Evolutionary conservation across 2,888 invertebrate species (phyloP), one percentile per base, ranked within the genome.

Genomic region (Acanthosepion esculentum): DNA sequence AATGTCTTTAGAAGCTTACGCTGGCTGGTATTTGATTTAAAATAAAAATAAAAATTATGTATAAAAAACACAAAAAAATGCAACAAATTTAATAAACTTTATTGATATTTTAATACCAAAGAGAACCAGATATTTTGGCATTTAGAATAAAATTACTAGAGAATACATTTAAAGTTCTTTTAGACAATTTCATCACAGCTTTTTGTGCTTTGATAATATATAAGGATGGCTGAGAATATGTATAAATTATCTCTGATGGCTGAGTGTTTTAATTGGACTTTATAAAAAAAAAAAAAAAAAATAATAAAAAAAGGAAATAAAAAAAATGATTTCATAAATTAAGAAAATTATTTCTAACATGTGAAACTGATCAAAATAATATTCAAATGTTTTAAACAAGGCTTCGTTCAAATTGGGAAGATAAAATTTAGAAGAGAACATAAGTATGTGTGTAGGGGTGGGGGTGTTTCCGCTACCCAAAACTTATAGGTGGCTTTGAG

Each of bases 181-280:
- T n/a, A 78, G 78, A 78, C n/a, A 78, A 78, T 78, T 78, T 78
- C n/a, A 78, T 78, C 78, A 78, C n/a, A n/a, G n/a, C 78, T 78
- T 78, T 78, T 78, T 78, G n/a, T 78, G 78, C 78, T 78, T 78
- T 78, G 78, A 78, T 78, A n/a, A 12, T 78, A 78, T 78, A 12
- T 20, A 0, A 29, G 8, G 64, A 64, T 64, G 64, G 26, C 26
- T 10, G n/a, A 18, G 59, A 20, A 59, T 59, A 23, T 59, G n/a
- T 15, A n/a, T 8, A 33, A 78, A 78, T 78, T n/a, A 10, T 78
- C n/a, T 78, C 78, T 78, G 15, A 33, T 33, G 33, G 18, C 78
- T 78, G 78, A 15, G 15, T n/a, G n/a, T 10, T n/a, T 15, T 10
- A n/a, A 15, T 78, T 33, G 33, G 33, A n/a, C 20, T n/a, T 41